Conservation (phyloP, 1,140 invertebrate species). For the Thaumetopoea pityocampa region DNA sequence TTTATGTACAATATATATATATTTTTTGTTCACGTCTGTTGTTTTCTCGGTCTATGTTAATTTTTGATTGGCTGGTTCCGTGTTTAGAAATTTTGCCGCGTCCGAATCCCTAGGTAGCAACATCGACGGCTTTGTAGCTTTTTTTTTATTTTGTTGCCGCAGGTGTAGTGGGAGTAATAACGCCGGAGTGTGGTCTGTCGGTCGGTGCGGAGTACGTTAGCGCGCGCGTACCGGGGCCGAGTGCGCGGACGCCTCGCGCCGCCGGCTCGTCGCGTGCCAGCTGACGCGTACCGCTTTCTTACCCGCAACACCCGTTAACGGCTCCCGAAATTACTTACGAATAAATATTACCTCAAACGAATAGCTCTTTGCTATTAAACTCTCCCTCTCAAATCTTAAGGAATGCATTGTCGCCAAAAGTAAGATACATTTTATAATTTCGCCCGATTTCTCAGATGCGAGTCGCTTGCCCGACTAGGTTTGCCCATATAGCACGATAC, state of each 20-base stretch:
- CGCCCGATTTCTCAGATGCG: constrained; percentile 65
- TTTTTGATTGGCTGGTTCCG: constrained; percentile 30
- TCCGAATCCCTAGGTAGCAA: constrained; percentile 40
- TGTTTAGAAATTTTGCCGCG: constrained; percentile 50
- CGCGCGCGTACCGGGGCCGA: constrained; percentile 53
- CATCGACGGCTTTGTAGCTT: constrained; percentile 65
- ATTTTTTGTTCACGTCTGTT: constrained; percentile 37
- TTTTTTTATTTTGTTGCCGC: constrained; percentile 72
- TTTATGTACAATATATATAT: constrained; percentile 28
- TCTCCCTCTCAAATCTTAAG: constrained; percentile 43
- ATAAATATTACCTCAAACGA: constrained; percentile 63
- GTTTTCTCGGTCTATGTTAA: constrained; percentile 30
- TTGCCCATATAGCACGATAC: constrained; percentile 69
- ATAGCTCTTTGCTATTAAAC: constrained; percentile 61
- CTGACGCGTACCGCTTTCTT: constrained; percentile 38
- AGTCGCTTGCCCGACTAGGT: constrained; percentile 66
- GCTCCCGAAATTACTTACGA: constrained; percentile 57
- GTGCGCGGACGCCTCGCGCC: constrained; percentile 39
- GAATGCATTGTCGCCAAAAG: constrained; percentile 70
- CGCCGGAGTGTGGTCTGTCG: constrained; percentile 66
- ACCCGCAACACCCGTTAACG: constrained; percentile 52
- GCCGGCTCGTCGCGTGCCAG: constrained; percentile 27
- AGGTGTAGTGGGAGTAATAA: constrained; percentile 73
- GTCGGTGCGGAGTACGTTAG: constrained; percentile 66
- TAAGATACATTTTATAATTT: constrained; percentile 28